Evolutionary conservation across 2,113 vertebrate genomes (phyloP), one percentile per base, ranked within the genome.

Genomic region (Nettapus auritus): DNA sequence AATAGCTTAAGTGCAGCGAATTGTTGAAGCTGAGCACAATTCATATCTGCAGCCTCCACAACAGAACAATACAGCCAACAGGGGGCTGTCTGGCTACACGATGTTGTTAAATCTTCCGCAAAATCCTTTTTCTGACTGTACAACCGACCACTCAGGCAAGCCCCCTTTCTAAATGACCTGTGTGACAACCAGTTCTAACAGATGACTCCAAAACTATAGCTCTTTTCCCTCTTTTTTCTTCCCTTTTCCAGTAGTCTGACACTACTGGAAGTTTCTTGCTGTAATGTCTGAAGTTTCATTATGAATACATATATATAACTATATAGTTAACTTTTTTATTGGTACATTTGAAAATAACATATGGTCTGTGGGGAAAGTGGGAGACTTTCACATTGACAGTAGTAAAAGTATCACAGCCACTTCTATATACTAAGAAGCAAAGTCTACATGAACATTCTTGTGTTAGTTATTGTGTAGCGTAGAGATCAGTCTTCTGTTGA

Each of bases 41-140:
- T 88, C 3, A 15, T 15, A 80, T 34, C 70, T 42, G 67, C 44
- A 90, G 55, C 46, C 40, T 93, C 66, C 52, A 48, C 29, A 81
- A 48, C 68, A 86, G 36, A 83, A 57, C 68, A 86, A 36, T 44
- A 63, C 69, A 95, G 20, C 95, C 96, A 93, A 97, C 88, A 97
- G 96, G 93, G 95, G 95, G 96, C 95, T 97, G 94, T 96, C 95
- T 96, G 92, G 93, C 82, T 95, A 94, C 94, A 96, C 0, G 38
- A 73, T 81, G 26, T 31, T 69, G 48, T 6, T 2, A 2, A 70
- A 40, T 6, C 38, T 46, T 28, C 60, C 83, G 38, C 3, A 13
- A 86, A 96, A 93, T 18, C 34, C 31, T 67, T 34, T 42, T 59
- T 44, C 46, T 59, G 44, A 70, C 17, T 7, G 7, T n/a, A 42